Evolutionary conservation across 2,113 vertebrate species (phyloP).

Genomic region (Ginglymostoma cirratum): DNA sequence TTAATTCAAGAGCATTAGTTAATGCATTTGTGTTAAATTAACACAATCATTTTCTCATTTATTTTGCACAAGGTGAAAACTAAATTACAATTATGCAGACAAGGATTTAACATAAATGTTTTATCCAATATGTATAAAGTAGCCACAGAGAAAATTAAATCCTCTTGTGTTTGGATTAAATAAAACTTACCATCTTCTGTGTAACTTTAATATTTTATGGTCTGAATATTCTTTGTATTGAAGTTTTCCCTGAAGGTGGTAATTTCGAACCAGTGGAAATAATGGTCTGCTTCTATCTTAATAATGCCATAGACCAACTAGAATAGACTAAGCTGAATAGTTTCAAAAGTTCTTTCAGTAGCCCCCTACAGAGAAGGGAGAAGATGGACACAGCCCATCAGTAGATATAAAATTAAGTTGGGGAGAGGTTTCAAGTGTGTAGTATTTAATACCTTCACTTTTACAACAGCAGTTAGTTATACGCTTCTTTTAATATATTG

Average conservation of each 20-base stretch:
- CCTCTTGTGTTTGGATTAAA: not conserved
- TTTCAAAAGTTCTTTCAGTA: not conserved
- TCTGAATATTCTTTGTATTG: not conserved
- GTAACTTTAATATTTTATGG: not conserved
- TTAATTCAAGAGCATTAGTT: not conserved
- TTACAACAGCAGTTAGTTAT: not conserved
- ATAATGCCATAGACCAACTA: not conserved
- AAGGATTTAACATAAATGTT: not conserved
- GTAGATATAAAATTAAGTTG: not conserved
- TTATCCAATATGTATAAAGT: not conserved
- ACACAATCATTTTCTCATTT: conserved; percentile 27
- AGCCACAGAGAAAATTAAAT: conserved; percentile 14
- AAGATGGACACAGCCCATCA: not conserved
- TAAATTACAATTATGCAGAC: conserved; percentile 12
- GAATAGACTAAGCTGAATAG: not conserved
- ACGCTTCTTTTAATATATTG: not conserved
- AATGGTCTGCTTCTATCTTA: not conserved
- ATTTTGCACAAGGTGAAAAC: not conserved
- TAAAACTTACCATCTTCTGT: not conserved
- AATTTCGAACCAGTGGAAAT: not conserved
- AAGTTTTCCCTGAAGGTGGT: not conserved
- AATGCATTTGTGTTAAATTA: not conserved
- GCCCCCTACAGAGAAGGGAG: not conserved
- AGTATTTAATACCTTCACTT: not conserved
- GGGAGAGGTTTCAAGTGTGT: not conserved